Conservation (phyloP, 2,113 vertebrate genomes). For the Labeo rohita region DNA sequence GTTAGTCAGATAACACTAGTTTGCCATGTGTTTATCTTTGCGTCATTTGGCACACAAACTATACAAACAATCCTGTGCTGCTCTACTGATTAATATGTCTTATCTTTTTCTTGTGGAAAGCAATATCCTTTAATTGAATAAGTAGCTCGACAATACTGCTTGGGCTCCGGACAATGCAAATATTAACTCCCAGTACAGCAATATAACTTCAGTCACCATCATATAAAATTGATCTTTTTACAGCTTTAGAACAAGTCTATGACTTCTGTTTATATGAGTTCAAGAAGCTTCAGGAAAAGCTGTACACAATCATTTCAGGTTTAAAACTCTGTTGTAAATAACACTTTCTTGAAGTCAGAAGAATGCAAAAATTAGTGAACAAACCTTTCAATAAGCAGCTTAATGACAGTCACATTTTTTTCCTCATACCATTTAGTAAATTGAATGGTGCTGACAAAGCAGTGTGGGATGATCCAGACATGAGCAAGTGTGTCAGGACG, state of each 20-base stretch:
- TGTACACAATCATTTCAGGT: not conserved
- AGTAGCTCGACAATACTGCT: constrained; percentile 53
- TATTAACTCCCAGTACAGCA: constrained; percentile 50
- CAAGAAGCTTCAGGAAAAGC: not conserved
- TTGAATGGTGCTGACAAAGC: constrained; percentile 66
- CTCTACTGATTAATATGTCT: constrained; percentile 20
- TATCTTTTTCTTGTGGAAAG: constrained; percentile 31
- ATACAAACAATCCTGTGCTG: not conserved
- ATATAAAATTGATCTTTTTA: constrained; percentile 54
- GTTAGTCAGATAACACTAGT: constrained; percentile 23
- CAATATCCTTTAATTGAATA: constrained; percentile 59
- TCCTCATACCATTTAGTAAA: constrained; percentile 58
- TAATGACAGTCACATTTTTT: not conserved
- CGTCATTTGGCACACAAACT: constrained; percentile 43
- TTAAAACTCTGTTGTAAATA: not conserved
- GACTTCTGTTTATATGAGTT: not conserved
- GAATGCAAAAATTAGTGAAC: not conserved
- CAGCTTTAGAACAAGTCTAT: constrained; percentile 21
- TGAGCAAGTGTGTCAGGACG: constrained; percentile 74
- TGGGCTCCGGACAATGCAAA: constrained; percentile 13
- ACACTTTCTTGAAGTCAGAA: not conserved
- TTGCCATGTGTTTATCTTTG: constrained; percentile 18
- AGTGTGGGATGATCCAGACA: constrained; percentile 77
- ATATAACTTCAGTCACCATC: constrained; percentile 27
- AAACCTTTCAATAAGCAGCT: not conserved